A percentile compares a stretch with the other conserved stretches of the same genome.
phyloP scores from a whole-genome alignment of 2,113 vertebrate species.

The Oplegnathus fasciatus region DNA sequence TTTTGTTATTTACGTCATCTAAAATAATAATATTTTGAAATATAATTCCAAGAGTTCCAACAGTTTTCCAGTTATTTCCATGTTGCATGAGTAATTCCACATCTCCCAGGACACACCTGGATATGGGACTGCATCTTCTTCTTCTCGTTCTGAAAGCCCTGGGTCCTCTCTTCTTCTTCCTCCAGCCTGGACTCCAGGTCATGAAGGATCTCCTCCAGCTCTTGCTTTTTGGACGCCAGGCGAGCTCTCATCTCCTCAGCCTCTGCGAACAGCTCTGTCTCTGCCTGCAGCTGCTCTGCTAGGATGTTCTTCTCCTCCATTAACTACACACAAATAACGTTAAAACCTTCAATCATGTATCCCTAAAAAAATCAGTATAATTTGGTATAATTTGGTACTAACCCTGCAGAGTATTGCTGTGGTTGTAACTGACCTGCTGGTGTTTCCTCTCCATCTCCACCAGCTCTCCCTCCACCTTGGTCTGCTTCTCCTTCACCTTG shows the following conservation, averaged over 20 bases:
- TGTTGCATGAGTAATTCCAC: not conserved
- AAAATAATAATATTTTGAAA: not conserved
- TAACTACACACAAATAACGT: slow-evolving; percentile 77
- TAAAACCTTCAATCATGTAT: not conserved
- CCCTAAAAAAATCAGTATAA: not conserved
- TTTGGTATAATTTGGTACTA: not conserved
- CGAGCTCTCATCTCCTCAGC: slow-evolving; percentile 98
- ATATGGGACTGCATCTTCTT: slow-evolving; percentile 98
- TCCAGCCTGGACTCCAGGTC: slow-evolving; percentile 98
- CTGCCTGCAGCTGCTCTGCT: slow-evolving; percentile 97
- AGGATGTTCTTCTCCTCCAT: slow-evolving; percentile 98
- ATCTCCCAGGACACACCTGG: slow-evolving; percentile 85
- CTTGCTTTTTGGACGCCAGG: slow-evolving; percentile 96
- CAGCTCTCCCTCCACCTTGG: slow-evolving; percentile 94
- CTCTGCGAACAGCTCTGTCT: slow-evolving; percentile 98
- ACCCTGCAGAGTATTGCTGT: not conserved
- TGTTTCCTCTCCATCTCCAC: slow-evolving; percentile 98
- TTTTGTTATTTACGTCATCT: not conserved
- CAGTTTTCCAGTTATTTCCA: not conserved
- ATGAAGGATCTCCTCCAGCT: slow-evolving; percentile 97
- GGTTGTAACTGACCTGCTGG: slow-evolving; percentile 89
- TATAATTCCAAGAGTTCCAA: not conserved
- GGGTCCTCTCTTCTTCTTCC: slow-evolving; percentile 96
- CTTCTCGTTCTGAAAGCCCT: slow-evolving; percentile 94
- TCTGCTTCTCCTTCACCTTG: slow-evolving; percentile 98